phyloP scores from a whole-genome alignment of 2,888 invertebrate genomes.

The Blomia tropicalis region DNA sequence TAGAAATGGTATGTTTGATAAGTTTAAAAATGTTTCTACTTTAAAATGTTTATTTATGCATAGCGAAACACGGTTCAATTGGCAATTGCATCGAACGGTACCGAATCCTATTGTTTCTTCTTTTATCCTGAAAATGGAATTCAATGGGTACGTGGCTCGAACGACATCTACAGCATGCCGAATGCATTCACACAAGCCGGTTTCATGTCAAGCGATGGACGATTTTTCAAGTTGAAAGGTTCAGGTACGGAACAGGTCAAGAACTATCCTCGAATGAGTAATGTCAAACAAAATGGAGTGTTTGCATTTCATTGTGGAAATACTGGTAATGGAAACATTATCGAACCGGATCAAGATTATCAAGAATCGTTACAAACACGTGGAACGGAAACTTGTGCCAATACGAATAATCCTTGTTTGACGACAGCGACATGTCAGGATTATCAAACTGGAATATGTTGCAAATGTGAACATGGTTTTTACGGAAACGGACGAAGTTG shows the following conservation, averaged over 20 bases:
- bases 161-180: constrained; percentile 54
- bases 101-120: constrained; percentile 65
- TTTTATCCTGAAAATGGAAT: constrained; percentile 72
- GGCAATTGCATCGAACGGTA: constrained; percentile 53
- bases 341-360: constrained; percentile 46
- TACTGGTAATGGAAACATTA: constrained; percentile 45
- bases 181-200: constrained; percentile 88
- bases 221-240: constrained; percentile 55
- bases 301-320: constrained; percentile 75
- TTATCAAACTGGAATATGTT: constrained; percentile 69
- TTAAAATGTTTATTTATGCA: neutral
- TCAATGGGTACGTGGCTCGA: constrained; percentile 73
- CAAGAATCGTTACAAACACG: neutral
- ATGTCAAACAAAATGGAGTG: constrained; percentile 59
- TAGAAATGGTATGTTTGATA: neutral
- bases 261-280: constrained; percentile 68
- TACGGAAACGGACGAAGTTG: constrained; percentile 87
- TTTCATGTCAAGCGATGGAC: constrained; percentile 66
- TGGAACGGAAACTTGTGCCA: constrained; percentile 25
- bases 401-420: constrained; percentile 28
- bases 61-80: constrained; percentile 74
- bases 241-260: constrained; percentile 79
- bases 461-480: constrained; percentile 58
- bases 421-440: constrained; percentile 57
- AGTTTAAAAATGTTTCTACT: neutral